Evolutionary conservation across 2,888 invertebrate species (phyloP), one percentile per base, ranked within the genome.

Genomic region (Tuberolachnus salignus): DNA sequence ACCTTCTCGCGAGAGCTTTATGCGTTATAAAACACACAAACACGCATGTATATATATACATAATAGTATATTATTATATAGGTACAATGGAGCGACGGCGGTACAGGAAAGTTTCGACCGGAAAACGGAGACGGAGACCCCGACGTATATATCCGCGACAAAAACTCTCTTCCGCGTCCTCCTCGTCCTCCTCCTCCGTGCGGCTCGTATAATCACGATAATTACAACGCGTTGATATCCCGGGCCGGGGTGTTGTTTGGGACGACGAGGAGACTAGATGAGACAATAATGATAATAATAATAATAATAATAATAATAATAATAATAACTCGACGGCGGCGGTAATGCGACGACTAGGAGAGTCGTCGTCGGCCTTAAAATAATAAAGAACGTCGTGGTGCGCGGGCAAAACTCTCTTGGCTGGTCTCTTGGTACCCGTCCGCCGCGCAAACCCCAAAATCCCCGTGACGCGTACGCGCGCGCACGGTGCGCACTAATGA

Each of bases 171-270:
- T n/a, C 55, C 53, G 61, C 16, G 44, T 21, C 2, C 21, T 1
- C 34, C 34, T 3, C 55, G 23, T 34, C 16, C 3, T 21, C 8
- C 21, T 1, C 6, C 13, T n/a, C 44, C 55, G 57, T 16, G 57
- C 75, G 23, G 57, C 75, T 57, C 66, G 34, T 57, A 75, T 67
- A 75, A 75, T 75, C 75, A 75, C 57, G 67, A 67, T 75, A 67
- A 75, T 75, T 75, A 75, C 75, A 55, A 75, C 34, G 46, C 75
- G 55, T 34, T 55, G 64, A 63, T 34, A 66, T 66, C 55, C 44
- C 3, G 74, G n/a, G 55, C 19, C 16, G 55, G 66, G 16, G 23
- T 23, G 16, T 49, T 64, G 13, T 4, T 34, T 19, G 6, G 14
- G 19, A 11, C 21, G 21, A 0, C 8, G 23, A 9, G n/a, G 51